A percentile compares a stretch with the other conserved stretches of the same genome.
These are phyloP conservation scores for Arctocebus calabarensis DNA, from an alignment of 2,797 vertebrate genomes.

Conservation along the genomic window DNA sequence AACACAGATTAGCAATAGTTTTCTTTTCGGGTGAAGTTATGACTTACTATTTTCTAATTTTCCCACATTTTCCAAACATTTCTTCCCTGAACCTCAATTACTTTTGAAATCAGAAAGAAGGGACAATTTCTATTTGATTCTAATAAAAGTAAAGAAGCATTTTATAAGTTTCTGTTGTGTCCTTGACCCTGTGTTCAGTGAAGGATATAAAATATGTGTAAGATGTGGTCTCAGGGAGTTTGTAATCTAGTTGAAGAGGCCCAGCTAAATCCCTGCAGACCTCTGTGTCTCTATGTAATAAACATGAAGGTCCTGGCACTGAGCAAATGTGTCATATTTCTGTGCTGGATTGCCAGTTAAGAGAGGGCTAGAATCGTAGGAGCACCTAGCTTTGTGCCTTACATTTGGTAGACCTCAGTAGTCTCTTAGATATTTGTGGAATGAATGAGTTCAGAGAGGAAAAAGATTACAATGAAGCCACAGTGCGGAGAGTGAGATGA, in stretches of 20 bases:
- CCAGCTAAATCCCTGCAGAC: fast-evolving
- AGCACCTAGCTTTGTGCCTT: not conserved
- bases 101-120: not conserved
- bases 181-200: not conserved
- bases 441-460: not conserved
- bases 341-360: not conserved
- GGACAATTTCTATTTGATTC: not conserved
- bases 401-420: not conserved
- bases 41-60: not conserved
- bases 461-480: not conserved
- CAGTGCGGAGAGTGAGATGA: not conserved
- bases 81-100: not conserved
- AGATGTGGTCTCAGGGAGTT: not conserved
- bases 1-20: not conserved
- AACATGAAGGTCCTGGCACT: not conserved
- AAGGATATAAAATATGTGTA: not conserved
- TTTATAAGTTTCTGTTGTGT: not conserved
- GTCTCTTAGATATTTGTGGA: not conserved
- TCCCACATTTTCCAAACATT: not conserved
- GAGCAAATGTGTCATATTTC: not conserved
- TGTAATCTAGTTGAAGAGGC: not conserved
- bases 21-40: not conserved
- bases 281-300: not conserved
- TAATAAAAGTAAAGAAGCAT: not conserved
- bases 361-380: not conserved